A percentile compares a stretch with the other conserved stretches of the same genome.
Evolutionary conservation across 2,113 vertebrate genomes (phyloP).

Genomic region (Phycodurus eques): DNA sequence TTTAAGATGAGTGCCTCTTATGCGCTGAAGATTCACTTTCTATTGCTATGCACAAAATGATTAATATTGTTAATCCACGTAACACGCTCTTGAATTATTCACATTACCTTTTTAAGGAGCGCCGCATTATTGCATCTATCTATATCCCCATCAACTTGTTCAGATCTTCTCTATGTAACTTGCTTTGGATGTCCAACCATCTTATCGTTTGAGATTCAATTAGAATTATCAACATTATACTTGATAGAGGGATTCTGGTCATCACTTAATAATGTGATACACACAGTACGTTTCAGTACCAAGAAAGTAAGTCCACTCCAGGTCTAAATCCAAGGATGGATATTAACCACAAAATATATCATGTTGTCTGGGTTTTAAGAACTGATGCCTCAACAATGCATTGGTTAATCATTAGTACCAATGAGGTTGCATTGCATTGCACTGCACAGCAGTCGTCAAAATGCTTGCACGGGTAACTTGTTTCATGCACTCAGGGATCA

Average conservation of each 20-base stretch:
- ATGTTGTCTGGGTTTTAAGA: background rate
- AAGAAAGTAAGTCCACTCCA: background rate
- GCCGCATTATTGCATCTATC: background rate
- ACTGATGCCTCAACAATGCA: background rate
- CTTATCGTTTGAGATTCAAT: background rate
- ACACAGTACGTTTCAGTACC: background rate
- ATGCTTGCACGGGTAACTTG: no score
- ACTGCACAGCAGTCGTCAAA: no score
- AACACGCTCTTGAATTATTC: background rate
- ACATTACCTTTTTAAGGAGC: background rate
- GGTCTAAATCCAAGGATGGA: background rate
- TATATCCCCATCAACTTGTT: background rate
- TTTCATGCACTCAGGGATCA: no score
- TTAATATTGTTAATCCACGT: constrained; percentile 7
- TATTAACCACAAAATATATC: background rate
- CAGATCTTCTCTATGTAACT: background rate
- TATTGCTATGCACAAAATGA: background rate
- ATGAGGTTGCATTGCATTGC: no score
- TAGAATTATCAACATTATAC: background rate
- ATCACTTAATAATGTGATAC: background rate
- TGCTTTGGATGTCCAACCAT: background rate
- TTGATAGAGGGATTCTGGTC: background rate
- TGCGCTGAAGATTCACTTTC: background rate
- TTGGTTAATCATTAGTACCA: background rate
- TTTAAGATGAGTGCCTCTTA: background rate